These are phyloP conservation scores for Sminthurides bifidus DNA, from an alignment of 1,140 invertebrate species.

Conservation along the genomic window DNA sequence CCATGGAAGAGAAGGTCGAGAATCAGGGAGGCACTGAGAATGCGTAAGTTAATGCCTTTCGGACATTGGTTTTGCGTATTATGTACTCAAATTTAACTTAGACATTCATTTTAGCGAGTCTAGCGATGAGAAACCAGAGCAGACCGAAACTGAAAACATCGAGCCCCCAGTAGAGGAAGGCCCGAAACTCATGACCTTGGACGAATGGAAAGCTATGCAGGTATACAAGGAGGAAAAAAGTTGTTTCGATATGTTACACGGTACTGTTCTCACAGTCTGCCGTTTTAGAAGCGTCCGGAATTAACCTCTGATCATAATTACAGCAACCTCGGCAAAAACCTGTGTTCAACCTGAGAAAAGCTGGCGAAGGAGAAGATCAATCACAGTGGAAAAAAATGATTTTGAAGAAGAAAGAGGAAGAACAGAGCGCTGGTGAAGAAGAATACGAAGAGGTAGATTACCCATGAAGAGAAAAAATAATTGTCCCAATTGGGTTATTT, in stretches of 20 bases:
- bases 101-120: constrained; percentile 3
- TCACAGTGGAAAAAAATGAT: constrained; percentile 88
- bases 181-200: constrained; percentile 57
- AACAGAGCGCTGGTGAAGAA: constrained; percentile 44
- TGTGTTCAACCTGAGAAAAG: constrained; percentile 77
- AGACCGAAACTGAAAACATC: constrained; percentile 50
- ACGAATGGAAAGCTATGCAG: constrained; percentile 76
- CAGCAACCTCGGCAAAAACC: constrained; percentile 55
- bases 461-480: neutral
- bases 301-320: neutral
- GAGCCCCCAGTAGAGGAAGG: constrained; percentile 31
- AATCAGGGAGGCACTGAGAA: constrained; percentile 28
- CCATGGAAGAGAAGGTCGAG: constrained; percentile 29
- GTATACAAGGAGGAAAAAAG: constrained; percentile 25
- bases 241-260: neutral
- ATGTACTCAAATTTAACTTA: neutral
- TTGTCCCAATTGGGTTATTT: constrained; percentile 1
- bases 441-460: constrained; percentile 45
- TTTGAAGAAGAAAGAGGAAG: constrained; percentile 62
- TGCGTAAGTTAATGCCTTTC: constrained; percentile 22
- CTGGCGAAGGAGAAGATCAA: constrained; percentile 80
- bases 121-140: constrained; percentile 40
- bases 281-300: no score
- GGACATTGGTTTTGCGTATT: neutral
- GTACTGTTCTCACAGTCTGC: neutral